These are phyloP conservation scores for Ischnus inquisitorius DNA, from an alignment of 2,888 invertebrate genomes.

Conservation along the genomic window DNA sequence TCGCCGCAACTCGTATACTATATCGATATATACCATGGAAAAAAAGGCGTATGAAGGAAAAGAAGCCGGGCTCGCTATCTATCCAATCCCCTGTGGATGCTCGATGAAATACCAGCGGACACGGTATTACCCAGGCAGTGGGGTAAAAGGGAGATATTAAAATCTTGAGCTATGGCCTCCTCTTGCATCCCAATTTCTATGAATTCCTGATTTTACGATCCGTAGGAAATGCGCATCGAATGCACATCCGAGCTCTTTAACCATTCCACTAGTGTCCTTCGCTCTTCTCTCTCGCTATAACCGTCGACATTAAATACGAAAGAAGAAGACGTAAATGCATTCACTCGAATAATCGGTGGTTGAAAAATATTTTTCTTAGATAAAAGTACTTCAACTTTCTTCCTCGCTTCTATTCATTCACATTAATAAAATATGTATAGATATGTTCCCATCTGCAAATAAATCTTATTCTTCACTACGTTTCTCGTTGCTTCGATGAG, in stretches of 20 bases:
- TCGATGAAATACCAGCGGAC: conserved; percentile 30
- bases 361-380: not conserved
- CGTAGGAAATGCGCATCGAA: conserved; percentile 44
- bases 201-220: conserved; percentile 60
- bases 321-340: conserved; percentile 1
- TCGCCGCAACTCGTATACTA: conserved; percentile 8
- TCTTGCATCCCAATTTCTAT: conserved; percentile 63
- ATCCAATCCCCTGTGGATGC: conserved; percentile 38
- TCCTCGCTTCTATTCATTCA: no score
- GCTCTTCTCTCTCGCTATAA: not conserved
- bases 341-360: conserved; percentile 23
- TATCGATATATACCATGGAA: not conserved
- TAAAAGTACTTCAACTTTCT: not conserved
- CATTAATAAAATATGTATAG: no score
- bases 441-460: no score
- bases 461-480: no score
- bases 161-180: conserved; percentile 54
- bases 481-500: no score
- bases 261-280: not conserved
- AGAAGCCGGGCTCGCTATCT: conserved; percentile 25
- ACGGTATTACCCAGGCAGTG: conserved; percentile 5
- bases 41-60: conserved; percentile 2
- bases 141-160: conserved; percentile 51
- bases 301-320: not conserved
- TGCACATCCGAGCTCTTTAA: conserved; percentile 32